Conservation (phyloP, 2,888 invertebrate genomes). For the Operophtera brumata region DNA sequence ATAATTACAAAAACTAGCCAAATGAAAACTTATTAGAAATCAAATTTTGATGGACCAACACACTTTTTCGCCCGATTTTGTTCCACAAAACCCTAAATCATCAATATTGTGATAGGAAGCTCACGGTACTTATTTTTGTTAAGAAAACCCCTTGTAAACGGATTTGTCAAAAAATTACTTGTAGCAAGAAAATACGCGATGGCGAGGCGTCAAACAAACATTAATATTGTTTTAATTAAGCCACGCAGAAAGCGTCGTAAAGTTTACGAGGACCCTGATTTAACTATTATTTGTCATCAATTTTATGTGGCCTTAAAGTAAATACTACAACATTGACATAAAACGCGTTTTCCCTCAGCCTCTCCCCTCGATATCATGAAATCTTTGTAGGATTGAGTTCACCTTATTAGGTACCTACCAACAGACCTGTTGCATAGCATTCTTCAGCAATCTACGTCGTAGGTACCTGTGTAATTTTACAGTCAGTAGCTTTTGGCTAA, state of each 20-base stretch:
- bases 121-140: too few species aligned
- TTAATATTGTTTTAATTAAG: conserved; percentile 76
- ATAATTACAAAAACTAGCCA: too few species aligned
- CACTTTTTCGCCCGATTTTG: too few species aligned
- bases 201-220: conserved; percentile 61
- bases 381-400: conserved; percentile 2
- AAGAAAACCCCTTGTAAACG: too few species aligned
- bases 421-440: conserved; percentile 12
- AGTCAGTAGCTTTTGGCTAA: too few species aligned
- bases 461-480: neutral
- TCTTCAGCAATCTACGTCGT: neutral
- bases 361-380: conserved; percentile 16
- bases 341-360: conserved; percentile 36
- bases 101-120: too few species aligned
- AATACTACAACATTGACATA: conserved; percentile 59
- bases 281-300: conserved; percentile 81
- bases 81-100: too few species aligned
- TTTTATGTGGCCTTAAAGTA: conserved; percentile 75
- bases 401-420: neutral
- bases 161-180: too few species aligned
- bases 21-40: too few species aligned
- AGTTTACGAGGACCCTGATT: conserved; percentile 76
- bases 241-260: conserved; percentile 74
- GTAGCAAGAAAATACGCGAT: neutral
- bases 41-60: too few species aligned